phyloP scores from a whole-genome alignment of 2,797 vertebrate genomes.

The Leptatherina wallacei region DNA sequence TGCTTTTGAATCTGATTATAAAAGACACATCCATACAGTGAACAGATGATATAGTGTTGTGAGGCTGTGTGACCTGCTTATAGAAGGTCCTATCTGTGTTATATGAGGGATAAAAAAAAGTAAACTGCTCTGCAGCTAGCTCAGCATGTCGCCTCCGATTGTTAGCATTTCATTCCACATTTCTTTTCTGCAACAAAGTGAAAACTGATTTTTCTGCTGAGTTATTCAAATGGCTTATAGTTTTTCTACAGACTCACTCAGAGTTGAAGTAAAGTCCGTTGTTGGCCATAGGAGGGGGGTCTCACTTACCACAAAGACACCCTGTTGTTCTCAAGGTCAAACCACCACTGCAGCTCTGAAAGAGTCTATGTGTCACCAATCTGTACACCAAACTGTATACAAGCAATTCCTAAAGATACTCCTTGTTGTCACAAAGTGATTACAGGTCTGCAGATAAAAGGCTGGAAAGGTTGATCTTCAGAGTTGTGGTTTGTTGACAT shows the following conservation, averaged over 20 bases:
- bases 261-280: conserved; percentile 9
- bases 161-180: conserved; percentile 7
- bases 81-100: conserved; percentile 1
- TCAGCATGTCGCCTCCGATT: conserved; percentile 6
- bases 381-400: conserved; percentile 1
- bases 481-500: not conserved
- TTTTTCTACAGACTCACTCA: conserved; percentile 4
- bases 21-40: too few relatives aligned
- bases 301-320: conserved; percentile 20
- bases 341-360: conserved; percentile 1
- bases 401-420: not conserved
- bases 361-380: not conserved
- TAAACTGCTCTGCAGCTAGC: conserved; percentile 8
- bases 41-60: too few relatives aligned
- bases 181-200: conserved; percentile 13
- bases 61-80: not conserved
- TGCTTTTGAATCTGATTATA: not conserved
- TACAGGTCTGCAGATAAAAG: not conserved
- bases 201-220: conserved; percentile 16
- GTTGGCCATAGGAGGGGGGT: conserved; percentile 5
- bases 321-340: conserved; percentile 45
- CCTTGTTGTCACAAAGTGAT: conserved; percentile 8
- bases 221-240: conserved; percentile 24
- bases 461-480: not conserved
- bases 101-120: conserved; percentile 3